Evolutionary conservation across 2,113 vertebrate species (phyloP), one percentile per base, ranked within the genome.

Genomic region (Petrocephalus zakoni): DNA sequence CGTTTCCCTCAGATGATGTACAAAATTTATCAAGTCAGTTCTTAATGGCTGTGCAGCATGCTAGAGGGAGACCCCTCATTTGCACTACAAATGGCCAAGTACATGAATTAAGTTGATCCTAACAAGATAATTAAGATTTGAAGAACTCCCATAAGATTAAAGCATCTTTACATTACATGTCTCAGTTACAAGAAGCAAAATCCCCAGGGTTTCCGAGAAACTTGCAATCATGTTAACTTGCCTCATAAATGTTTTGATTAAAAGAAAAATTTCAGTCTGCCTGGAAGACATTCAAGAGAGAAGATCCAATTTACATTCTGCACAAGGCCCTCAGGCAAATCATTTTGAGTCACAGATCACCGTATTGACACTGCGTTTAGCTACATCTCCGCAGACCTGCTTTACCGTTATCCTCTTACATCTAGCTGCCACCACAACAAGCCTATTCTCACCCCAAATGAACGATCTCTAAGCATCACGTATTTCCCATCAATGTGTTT

Each of bases 241-340:
- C 93, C 88, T 92, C 91, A 91, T 93, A 92, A 92, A 90, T 92
- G 92, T 91, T 90, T 91, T 92, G 92, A 92, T 93, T 91, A 90
- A 93, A 94, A 93, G 90, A 91, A 88, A 92, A 90, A 89, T 92
- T 85, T 88, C 64, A 90, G 90, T 88, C 90, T 55, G 56, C 90
- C 93, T 90, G 55, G 64, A 89, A 91, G 93, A 89, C 89, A 92
- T 90, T 90, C 29, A n/a, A 58, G 75, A 88, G 90, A 89, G 34
- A 92, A 89, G 42, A 92, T 91, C 88, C 89, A 92, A 94, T 94
- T 93, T 92, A 93, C 88, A 92, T 91, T 91, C 89, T 87, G 87
- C 86, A 89, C 90, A 89, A 90, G 86, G 87, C 91, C 42, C 89
- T 86, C 90, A 58, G 53, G 91, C 87, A 88, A 90, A 88, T 90